Evolutionary conservation across 2,888 invertebrate genomes (phyloP).

Genomic region (Pheosia gnoma): DNA sequence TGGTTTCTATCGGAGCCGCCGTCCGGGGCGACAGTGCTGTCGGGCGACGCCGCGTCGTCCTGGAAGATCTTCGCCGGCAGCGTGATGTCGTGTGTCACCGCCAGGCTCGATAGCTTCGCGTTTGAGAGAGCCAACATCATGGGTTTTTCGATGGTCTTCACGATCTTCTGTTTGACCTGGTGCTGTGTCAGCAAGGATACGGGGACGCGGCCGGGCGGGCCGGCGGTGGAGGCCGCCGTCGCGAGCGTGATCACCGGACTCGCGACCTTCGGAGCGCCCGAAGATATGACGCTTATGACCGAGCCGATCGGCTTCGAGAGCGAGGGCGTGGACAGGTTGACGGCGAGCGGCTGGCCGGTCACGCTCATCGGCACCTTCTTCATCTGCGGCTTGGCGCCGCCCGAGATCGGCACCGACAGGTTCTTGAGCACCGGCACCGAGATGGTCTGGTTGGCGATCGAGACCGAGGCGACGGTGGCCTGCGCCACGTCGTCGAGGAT

Average conservation of each 20-base stretch:
- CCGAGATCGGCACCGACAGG: slow-evolving; percentile 67
- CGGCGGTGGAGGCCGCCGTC: slow-evolving; percentile 58
- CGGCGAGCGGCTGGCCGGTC: slow-evolving; percentile 63
- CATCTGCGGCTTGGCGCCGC: slow-evolving; percentile 56
- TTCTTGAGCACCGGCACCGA: slow-evolving; percentile 78
- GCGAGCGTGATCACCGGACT: slow-evolving; percentile 71
- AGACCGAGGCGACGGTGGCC: slow-evolving; percentile 83
- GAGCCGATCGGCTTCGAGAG: slow-evolving; percentile 74
- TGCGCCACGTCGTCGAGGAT: slow-evolving; percentile 83
- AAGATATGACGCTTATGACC: slow-evolving; percentile 79
- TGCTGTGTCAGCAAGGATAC: slow-evolving; percentile 76
- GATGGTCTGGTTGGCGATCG: slow-evolving; percentile 80
- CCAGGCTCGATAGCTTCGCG: slow-evolving; percentile 82
- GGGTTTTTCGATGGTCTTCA: slow-evolving; percentile 79
- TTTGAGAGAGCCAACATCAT: slow-evolving; percentile 79
- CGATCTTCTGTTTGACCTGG: slow-evolving; percentile 80
- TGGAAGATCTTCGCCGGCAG: slow-evolving; percentile 88
- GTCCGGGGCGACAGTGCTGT: slow-evolving; percentile 70
- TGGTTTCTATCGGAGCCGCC: slow-evolving; percentile 51
- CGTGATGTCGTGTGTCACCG: slow-evolving; percentile 83
- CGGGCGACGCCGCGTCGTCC: slow-evolving; percentile 86
- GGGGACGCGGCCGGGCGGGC: slow-evolving; percentile 62
- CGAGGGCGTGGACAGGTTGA: slow-evolving; percentile 67
- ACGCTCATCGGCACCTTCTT: slow-evolving; percentile 68
- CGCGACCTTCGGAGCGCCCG: slow-evolving; percentile 68